Conservation (phyloP, 2,888 invertebrate species). For the Stictocephala bisonia region DNA sequence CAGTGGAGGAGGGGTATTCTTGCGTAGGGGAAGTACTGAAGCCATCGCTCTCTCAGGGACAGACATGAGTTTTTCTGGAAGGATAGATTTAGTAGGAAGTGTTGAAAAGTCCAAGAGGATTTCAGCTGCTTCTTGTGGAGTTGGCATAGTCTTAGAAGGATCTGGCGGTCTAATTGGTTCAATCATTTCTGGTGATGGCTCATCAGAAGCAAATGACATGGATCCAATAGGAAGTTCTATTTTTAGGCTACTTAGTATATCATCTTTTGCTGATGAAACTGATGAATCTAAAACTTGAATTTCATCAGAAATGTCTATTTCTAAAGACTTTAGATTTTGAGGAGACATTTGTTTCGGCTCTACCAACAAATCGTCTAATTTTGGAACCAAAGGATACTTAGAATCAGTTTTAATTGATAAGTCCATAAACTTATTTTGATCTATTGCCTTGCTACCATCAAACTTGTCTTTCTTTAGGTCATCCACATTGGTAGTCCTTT, state of each 20-base stretch:
- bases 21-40: constrained; percentile 64
- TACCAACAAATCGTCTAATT: constrained; percentile 38
- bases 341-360: constrained; percentile 39
- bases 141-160: constrained; percentile 60
- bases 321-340: constrained; percentile 32
- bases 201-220: constrained; percentile 53
- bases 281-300: constrained; percentile 41
- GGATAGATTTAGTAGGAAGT: constrained; percentile 66
- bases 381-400: constrained; percentile 32
- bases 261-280: constrained; percentile 52
- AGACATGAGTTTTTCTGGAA: constrained; percentile 59
- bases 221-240: constrained; percentile 55
- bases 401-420: constrained; percentile 37
- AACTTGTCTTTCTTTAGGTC: constrained; percentile 53
- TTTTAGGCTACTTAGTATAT: constrained; percentile 55
- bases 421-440: constrained; percentile 37
- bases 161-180: constrained; percentile 46
- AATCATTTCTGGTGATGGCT: constrained; percentile 47
- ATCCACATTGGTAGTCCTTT: constrained; percentile 63
- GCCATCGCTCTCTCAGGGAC: constrained; percentile 70
- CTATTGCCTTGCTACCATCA: constrained; percentile 31
- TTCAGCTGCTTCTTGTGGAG: constrained; percentile 73
- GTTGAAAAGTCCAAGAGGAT: constrained; percentile 74
- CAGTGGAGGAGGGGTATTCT: constrained; percentile 62
- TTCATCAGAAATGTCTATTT: constrained; percentile 36